Base-by-base conservation (phyloP, 2,888 invertebrate genomes). In the Antheraea yamamai region DNA sequence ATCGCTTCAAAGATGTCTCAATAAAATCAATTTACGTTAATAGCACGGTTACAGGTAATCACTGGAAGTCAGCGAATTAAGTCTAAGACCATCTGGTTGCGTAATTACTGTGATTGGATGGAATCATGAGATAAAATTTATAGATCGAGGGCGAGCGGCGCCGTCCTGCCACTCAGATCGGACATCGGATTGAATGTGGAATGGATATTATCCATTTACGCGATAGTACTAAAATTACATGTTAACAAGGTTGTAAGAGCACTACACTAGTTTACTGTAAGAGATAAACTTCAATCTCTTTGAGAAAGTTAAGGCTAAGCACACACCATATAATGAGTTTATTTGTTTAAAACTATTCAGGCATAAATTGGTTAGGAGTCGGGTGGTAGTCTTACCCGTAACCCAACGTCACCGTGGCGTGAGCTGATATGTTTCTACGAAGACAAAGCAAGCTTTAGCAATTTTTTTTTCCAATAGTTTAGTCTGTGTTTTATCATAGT, bases 111-210 rank as follows among this genome's bases (percentile, higher is more conserved):
- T 85, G 87, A 90, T 91, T 86, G 85, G 84, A 87, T 88, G 85
- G 84, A 89, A 87, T 88, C 89, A 88, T 87, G 88, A 86, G 88
- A 91, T 89, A 88, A 87, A 87, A 91, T 91, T 91, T 90, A 91
- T 91, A 89, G 89, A 91, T 91, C 88, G 89, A 89, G 89, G 89
- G 88, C 88, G 83, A 82, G 80, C 85, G 88, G 88, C 89, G 89
- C 87, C 87, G 82, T 80, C 77, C 79, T 81, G 80, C 78, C 83
- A 82, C 82, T 78, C 74, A 74, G 79, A 76, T 78, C 70, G 76
- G 75, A 76, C 78, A 76, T 47, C 75, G 77, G 77, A 75, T 79
- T 76, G 78, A 82, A 82, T 82, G 83, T 82, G 81, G 80, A 85
- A 80, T 80, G 81, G 78, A 80, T 79, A 81, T 83, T 85, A 85